A percentile compares a stretch with the other conserved stretches of the same genome.
Evolutionary conservation across 1,140 invertebrate species (phyloP).

Genomic region (Cylas formicarius): DNA sequence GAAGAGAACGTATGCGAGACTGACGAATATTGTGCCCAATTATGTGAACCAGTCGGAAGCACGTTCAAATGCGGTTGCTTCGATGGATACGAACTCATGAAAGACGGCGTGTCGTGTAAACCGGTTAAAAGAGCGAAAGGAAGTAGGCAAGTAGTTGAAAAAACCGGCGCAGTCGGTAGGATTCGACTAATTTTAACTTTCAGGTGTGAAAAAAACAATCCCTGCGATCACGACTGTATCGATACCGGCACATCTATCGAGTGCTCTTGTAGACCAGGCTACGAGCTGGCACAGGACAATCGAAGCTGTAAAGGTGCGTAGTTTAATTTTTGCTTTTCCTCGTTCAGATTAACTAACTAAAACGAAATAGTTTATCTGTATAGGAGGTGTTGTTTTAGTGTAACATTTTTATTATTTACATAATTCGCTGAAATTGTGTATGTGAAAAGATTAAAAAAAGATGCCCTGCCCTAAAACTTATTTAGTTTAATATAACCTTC

Average conservation of each 20-base stretch:
- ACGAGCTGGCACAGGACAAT: constrained; percentile 56
- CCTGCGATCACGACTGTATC: constrained; percentile 58
- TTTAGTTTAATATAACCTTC: no score
- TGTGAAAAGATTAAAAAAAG: no score
- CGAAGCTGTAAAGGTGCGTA: constrained; percentile 52
- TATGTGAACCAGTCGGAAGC: constrained; percentile 57
- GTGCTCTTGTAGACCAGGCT: constrained; percentile 62
- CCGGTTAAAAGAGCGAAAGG: constrained; percentile 33
- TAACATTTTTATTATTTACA: no score
- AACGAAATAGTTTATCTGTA: no score
- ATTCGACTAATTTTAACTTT: constrained; percentile 4
- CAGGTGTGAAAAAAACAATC: constrained; percentile 54
- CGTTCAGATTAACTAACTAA: no score
- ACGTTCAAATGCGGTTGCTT: constrained; percentile 70
- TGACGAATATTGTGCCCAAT: constrained; percentile 61
- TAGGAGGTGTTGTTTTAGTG: no score
- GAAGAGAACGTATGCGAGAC: constrained; percentile 57
- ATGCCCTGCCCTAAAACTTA: no score
- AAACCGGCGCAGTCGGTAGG: constrained; percentile 5
- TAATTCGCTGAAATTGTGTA: no score
- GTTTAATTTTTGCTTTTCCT: no score
- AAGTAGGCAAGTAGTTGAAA: constrained; percentile 22
- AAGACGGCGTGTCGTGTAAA: constrained; percentile 52
- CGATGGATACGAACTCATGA: constrained; percentile 54
- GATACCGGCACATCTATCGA: constrained; percentile 54